Evolutionary conservation across 2,113 vertebrate species (phyloP).

Genomic region (Scolopax mira): DNA sequence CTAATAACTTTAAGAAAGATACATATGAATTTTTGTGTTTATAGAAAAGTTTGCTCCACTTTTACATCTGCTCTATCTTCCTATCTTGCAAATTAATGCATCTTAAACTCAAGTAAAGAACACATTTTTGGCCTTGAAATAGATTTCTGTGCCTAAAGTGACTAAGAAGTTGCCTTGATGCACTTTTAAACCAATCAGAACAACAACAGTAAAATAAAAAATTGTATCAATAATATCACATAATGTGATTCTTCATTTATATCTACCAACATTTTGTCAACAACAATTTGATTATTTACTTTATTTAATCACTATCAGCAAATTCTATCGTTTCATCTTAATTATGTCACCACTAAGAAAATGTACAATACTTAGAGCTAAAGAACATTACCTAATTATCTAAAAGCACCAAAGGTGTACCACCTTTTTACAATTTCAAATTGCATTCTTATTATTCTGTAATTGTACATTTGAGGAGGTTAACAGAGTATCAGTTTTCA

Average conservation of each 20-base stretch:
- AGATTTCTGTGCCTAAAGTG: neutral
- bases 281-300: neutral
- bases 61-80: neutral
- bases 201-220: neutral
- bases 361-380: neutral
- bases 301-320: neutral
- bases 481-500: neutral
- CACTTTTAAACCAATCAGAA: neutral
- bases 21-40: neutral
- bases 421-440: neutral
- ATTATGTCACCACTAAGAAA: neutral
- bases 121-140: neutral
- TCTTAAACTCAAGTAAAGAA: neutral
- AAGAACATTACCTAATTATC: neutral
- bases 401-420: neutral
- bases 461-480: neutral
- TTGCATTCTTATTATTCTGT: neutral
- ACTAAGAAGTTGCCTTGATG: neutral
- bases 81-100: neutral
- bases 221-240: neutral
- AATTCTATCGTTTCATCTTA: neutral
- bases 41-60: neutral
- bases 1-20: neutral
- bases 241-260: neutral
- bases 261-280: neutral